Evolutionary conservation across 2,888 invertebrate species (phyloP), one percentile per base, ranked within the genome.

Genomic region (Loripinus fragilis): DNA sequence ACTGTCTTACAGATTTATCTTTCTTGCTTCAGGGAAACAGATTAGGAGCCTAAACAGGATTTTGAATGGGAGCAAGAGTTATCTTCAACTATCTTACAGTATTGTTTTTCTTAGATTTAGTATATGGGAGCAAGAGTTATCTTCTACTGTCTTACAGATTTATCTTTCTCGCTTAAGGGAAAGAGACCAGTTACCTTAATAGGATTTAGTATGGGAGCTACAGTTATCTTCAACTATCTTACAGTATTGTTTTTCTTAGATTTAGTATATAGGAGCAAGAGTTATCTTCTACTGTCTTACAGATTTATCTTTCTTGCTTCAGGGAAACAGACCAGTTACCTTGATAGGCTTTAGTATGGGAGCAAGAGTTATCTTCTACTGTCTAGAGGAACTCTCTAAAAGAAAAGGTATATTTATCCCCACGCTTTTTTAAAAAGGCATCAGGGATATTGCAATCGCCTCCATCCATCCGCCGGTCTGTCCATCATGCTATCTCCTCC

Each of bases 201-300:
- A 77, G 95, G 96, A 8, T 96, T 95, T 90, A 95, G 95, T 86
- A 93, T 96, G 20, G 96, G 96, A n/a, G n/a, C n/a, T n/a, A n/a
- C n/a, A 76, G 95, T 96, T 50, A 95, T 96, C 81, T 96, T 95
- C 91, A 95, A 95, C 88, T 96, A 96, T 90, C 93, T 96, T n/a
- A n/a, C n/a, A n/a, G n/a, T n/a, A n/a, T n/a, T n/a, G n/a, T n/a
- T n/a, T n/a, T n/a, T n/a, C n/a, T n/a, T n/a, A n/a, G n/a, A n/a
- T n/a, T n/a, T n/a, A n/a, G n/a, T n/a, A n/a, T n/a, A n/a, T n/a
- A n/a, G n/a, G n/a, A n/a, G 96, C 96, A 2, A 93, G 96, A 76
- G 95, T 96, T 50, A 95, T 96, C 81, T 96, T 95, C 91, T 95
- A 95, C 88, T 96, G 96, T 90, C 93, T 96, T n/a, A n/a, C n/a